phyloP scores from a whole-genome alignment of 2,797 vertebrate species.

The Telmatherina bonti region DNA sequence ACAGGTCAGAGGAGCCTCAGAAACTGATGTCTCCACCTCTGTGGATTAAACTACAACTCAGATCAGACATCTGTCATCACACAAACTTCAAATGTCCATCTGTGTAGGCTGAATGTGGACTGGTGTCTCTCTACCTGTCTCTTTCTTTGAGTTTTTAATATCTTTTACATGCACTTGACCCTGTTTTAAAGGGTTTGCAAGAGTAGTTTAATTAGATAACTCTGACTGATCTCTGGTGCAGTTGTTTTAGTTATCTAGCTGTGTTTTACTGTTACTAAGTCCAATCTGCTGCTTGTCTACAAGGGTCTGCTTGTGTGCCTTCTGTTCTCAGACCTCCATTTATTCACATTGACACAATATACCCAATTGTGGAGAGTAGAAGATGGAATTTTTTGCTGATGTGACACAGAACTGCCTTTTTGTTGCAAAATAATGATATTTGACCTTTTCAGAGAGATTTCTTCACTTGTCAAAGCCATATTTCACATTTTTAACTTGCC shows the following conservation, averaged over 20 bases:
- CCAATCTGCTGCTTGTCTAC: conserved; percentile 8
- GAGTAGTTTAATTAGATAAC: not conserved
- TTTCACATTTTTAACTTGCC: not conserved
- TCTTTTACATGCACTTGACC: not conserved
- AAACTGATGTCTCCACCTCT: not conserved
- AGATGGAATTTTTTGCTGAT: conserved; percentile 7
- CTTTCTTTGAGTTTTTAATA: not conserved
- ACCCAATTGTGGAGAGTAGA: conserved; percentile 9
- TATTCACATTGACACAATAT: conserved; percentile 20
- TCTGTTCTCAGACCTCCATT: conserved; percentile 19
- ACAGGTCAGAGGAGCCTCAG: not conserved
- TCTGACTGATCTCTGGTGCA: not conserved
- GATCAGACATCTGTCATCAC: not conserved
- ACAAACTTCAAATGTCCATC: not conserved
- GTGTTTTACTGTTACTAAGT: not conserved
- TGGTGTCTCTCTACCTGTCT: not conserved
- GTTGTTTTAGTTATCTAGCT: not conserved
- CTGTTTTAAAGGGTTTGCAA: not conserved
- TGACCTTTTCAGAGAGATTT: conserved; percentile 14
- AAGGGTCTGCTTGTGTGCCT: not conserved
- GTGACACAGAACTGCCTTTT: conserved; percentile 12
- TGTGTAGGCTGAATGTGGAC: not conserved
- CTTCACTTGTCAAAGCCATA: not conserved
- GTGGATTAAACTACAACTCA: not conserved
- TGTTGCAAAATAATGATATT: conserved; percentile 13